Conservation (phyloP, 2,888 invertebrate genomes). For the Drosophila infuscata region DNA sequence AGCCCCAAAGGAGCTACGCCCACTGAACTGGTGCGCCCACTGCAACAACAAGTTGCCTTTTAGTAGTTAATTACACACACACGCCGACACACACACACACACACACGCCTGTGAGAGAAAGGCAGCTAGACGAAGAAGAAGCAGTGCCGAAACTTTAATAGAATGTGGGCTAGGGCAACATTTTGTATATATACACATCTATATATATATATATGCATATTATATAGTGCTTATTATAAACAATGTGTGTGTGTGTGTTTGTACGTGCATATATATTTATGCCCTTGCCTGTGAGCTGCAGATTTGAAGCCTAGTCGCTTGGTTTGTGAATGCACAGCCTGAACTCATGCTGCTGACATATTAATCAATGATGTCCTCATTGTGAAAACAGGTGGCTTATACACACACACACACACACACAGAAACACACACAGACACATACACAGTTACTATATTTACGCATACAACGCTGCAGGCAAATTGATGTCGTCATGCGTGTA, state of each 20-base stretch:
- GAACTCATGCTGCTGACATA: slow-evolving; percentile 62
- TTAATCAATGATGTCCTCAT: slow-evolving; percentile 82
- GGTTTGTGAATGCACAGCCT: slow-evolving; percentile 58
- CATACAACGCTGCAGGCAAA: slow-evolving; percentile 59
- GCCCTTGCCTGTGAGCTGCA: slow-evolving; percentile 43
- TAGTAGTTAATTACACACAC: slow-evolving; percentile 72
- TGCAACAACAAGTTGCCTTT: slow-evolving; percentile 79
- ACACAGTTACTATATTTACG: slow-evolving; percentile 15
- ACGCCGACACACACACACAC: slow-evolving; percentile 9
- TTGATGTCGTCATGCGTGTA: slow-evolving; percentile 81
- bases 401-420: slow-evolving; percentile 40
- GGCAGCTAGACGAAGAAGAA: slow-evolving; percentile 19
- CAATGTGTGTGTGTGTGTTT: slow-evolving; percentile 5
- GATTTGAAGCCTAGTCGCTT: slow-evolving; percentile 48
- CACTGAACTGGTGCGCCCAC: slow-evolving; percentile 51
- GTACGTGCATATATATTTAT: slow-evolving; percentile 27
- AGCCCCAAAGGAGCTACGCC: slow-evolving; percentile 53
- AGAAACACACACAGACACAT: slow-evolving; percentile 37
- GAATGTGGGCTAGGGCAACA: slow-evolving; percentile 62
- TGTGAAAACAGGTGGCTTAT: slow-evolving; percentile 78
- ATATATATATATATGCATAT: slow-evolving; percentile 1
- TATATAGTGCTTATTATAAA: slow-evolving; percentile 37
- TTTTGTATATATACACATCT: slow-evolving; percentile 1
- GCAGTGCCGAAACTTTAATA: slow-evolving; percentile 55
- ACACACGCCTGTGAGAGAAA: slow-evolving; percentile 1